Conservation (phyloP, 2,888 invertebrate genomes). For the Magallana nippona region DNA sequence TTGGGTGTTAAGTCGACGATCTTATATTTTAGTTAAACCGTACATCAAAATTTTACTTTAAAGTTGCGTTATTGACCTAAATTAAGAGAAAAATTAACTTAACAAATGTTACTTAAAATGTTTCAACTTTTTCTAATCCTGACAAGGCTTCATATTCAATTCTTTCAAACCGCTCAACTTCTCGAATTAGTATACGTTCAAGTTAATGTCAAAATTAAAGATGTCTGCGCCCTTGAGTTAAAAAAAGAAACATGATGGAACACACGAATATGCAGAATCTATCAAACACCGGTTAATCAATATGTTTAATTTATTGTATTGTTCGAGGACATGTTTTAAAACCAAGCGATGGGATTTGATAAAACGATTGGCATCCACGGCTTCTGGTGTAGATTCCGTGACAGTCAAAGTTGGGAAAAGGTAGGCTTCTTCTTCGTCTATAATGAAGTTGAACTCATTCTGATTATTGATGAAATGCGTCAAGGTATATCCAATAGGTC, state of each 20-base stretch:
- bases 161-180: background rate
- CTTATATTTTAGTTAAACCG: no score
- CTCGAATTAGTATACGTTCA: background rate
- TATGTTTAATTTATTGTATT: background rate
- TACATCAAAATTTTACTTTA: no score
- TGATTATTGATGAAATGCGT: no score
- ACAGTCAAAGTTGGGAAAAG: slow-evolving; percentile 3
- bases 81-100: no score
- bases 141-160: no score
- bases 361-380: background rate
- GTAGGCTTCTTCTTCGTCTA: background rate
- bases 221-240: slow-evolving; percentile 20
- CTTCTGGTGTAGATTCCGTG: background rate
- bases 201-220: background rate
- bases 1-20: no score
- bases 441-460: no score
- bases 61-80: no score
- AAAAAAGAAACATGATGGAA: no score
- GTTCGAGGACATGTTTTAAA: slow-evolving; percentile 9
- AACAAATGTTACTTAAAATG: no score
- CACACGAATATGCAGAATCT: background rate
- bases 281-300: background rate
- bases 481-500: no score
- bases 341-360: background rate
- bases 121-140: no score